phyloP scores from a whole-genome alignment of 2,797 vertebrate genomes.

The Syngnathus acus region DNA sequence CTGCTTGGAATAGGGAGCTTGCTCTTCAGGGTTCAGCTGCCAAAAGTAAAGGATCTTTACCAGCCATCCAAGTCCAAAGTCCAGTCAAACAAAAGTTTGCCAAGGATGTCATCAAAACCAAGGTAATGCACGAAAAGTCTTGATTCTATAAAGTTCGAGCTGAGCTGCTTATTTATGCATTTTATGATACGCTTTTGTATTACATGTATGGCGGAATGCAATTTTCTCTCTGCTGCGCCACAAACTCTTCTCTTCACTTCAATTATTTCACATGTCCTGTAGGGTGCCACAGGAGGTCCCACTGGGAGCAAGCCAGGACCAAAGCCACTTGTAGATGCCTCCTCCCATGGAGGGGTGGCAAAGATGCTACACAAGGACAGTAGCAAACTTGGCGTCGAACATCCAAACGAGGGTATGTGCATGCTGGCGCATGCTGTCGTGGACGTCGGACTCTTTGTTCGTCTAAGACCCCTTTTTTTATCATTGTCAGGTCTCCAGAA shows the following conservation, averaged over 20 bases:
- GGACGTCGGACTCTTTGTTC: background rate
- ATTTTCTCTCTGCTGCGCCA: background rate
- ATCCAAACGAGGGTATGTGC: slow-evolving; percentile 75
- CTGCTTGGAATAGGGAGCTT: slow-evolving; percentile 30
- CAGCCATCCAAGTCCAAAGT: slow-evolving; percentile 18
- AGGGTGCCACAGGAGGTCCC: background rate
- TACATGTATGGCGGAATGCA: background rate
- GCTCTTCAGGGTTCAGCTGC: slow-evolving; percentile 31
- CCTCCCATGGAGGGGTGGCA: slow-evolving; percentile 78
- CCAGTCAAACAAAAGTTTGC: slow-evolving; percentile 17
- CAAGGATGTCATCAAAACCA: slow-evolving; percentile 30
- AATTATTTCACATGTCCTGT: background rate
- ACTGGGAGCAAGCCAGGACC: slow-evolving; percentile 32
- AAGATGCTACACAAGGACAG: slow-evolving; percentile 79
- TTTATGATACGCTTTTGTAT: background rate
- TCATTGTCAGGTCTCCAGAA: slow-evolving; percentile 44
- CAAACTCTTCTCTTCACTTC: background rate
- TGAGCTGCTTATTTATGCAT: background rate
- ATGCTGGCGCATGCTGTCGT: background rate
- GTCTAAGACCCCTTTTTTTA: background rate
- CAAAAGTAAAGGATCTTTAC: slow-evolving; percentile 32
- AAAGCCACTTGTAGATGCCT: slow-evolving; percentile 65
- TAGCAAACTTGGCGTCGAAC: slow-evolving; percentile 73
- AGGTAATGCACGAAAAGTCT: slow-evolving; percentile 29
- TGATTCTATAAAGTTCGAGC: background rate